These are phyloP conservation scores for Gyrodactylus salaris DNA, from an alignment of 1,140 invertebrate genomes.

Conservation along the genomic window DNA sequence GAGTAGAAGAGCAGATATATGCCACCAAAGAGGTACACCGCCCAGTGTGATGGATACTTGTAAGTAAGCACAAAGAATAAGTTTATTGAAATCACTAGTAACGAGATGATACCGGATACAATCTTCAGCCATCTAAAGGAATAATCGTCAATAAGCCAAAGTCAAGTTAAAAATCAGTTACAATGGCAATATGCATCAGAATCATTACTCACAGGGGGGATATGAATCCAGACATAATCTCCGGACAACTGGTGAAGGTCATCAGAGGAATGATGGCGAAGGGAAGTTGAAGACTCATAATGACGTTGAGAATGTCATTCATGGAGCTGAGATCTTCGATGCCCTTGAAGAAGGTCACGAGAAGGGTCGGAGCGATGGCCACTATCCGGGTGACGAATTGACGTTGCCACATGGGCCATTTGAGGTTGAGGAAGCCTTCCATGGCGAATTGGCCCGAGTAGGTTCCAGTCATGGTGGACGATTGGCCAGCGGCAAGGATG, in stretches of 20 bases:
- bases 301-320: constrained; percentile 58
- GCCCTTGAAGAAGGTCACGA: constrained; percentile 33
- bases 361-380: constrained; percentile 55
- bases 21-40: background rate
- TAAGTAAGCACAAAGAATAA: background rate
- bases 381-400: constrained; percentile 48
- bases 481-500: constrained; percentile 54
- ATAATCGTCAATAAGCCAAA: too few species aligned
- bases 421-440: constrained; percentile 48
- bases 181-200: too few species aligned
- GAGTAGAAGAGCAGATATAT: background rate
- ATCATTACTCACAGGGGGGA: background rate
- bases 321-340: constrained; percentile 40
- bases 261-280: constrained; percentile 43
- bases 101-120: background rate
- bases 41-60: background rate
- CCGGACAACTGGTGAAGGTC: constrained; percentile 42
- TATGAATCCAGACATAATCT: constrained; percentile 34
- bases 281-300: constrained; percentile 42
- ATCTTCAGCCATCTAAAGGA: background rate
- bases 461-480: constrained; percentile 36
- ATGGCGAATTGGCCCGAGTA: constrained; percentile 30
- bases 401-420: constrained; percentile 54
- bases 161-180: too few species aligned
- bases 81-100: background rate